Evolutionary conservation across 2,888 invertebrate species (phyloP), one percentile per base, ranked within the genome.

Genomic region (Pemphredon lugubris): DNA sequence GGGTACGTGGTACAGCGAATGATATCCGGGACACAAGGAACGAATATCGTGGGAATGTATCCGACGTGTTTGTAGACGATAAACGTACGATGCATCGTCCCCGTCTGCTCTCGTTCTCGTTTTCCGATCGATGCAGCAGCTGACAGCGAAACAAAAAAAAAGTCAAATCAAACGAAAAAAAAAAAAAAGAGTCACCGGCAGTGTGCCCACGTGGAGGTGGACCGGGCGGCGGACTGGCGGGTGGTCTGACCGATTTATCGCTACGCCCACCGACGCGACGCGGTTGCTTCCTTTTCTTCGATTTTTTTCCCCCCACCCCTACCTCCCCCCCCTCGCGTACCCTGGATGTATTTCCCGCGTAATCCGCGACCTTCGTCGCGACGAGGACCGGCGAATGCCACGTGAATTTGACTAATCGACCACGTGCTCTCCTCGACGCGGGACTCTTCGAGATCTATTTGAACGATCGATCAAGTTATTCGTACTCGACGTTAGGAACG

Each of bases 191-290:
- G 50, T 61, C 61, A 48, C 65, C 60, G 65, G 69, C 26, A 26
- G 26, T 26, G 7, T 26, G 26, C 54, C 60, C 65, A 45, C 70
- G 61, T 34, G 32, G 54, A 50, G 55, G 47, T 34, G 57, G 44
- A 37, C 58, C 53, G 50, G 48, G 26, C 53, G 60, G n/a, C n/a
- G n/a, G n/a, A n/a, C n/a, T n/a, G n/a, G n/a, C n/a, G n/a, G n/a
- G 47, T 44, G 65, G 55, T 61, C 69, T 80, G 80, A 80, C 80
- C 80, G 80, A 80, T 80, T 80, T 80, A 80, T 80, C 73, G 74
- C 78, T 65, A 55, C 72, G 73, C 64, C 65, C 73, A 61, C 70
- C 63, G 50, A 44, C 59, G 59, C 69, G 51, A 63, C 63, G 57
- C 54, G 44, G 50, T 59, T 66, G 64, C 59, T 67, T 77, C 60